phyloP scores from a whole-genome alignment of 2,888 invertebrate species.

The Sminthurides aquaticus region DNA sequence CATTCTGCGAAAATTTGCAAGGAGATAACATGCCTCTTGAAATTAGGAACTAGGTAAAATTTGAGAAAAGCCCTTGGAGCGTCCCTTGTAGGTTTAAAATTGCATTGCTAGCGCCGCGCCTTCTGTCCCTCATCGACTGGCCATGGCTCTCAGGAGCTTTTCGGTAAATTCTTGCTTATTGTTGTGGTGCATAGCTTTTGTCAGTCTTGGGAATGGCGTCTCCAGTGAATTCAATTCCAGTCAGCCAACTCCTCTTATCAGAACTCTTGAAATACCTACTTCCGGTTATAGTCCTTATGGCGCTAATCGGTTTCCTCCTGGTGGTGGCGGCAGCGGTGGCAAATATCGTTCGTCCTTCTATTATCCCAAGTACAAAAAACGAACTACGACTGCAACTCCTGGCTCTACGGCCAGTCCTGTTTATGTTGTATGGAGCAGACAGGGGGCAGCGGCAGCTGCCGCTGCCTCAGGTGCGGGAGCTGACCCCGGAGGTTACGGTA shows the following conservation, averaged over 20 bases:
- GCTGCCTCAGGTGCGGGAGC: neutral
- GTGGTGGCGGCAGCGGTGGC: conserved; percentile 5
- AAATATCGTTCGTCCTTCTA: conserved; percentile 23
- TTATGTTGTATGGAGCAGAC: conserved; percentile 18
- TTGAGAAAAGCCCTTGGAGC: too few relatives aligned
- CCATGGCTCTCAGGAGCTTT: too few relatives aligned
- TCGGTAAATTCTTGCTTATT: too few relatives aligned
- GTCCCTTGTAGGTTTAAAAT: too few relatives aligned
- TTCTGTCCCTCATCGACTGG: too few relatives aligned
- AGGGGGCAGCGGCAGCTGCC: conserved; percentile 6
- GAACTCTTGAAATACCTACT: neutral
- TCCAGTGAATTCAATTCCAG: conserved; percentile 16
- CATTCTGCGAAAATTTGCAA: neutral
- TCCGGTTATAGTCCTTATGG: neutral
- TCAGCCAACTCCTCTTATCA: conserved; percentile 3
- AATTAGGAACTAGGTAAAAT: too few relatives aligned
- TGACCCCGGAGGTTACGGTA: neutral
- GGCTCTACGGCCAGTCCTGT: conserved; percentile 8
- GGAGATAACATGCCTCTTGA: neutral
- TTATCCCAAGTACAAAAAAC: conserved; percentile 6
- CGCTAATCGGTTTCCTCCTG: neutral
- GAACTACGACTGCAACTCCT: neutral
- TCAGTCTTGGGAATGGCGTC: neutral
- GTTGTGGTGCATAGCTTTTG: neutral
- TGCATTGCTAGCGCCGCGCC: too few relatives aligned